Evolutionary conservation across 2,113 vertebrate species (phyloP), one percentile per base, ranked within the genome.

Genomic region (Trichomycterus rosablanca): DNA sequence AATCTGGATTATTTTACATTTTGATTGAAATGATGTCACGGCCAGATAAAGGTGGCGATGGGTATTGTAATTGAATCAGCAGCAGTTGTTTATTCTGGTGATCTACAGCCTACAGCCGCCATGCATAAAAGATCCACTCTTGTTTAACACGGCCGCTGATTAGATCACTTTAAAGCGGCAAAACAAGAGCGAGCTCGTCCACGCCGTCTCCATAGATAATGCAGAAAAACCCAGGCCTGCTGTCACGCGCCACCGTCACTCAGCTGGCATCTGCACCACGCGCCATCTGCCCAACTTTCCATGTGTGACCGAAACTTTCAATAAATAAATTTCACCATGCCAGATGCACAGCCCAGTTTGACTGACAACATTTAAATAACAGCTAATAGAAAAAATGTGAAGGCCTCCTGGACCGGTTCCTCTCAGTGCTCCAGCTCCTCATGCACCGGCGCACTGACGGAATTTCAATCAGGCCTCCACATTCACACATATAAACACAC

Each of bases 1-100:
- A 89, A 90, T 90, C 91, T 94, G 92, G 92, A 94, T 97, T 97
- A 94, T 97, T 97, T 95, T 95, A 95, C 95, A 97, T 97, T 97
- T 97, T 97, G 94, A 97, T 98, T 93, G 94, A 97, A 97, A 93
- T 92, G 95, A 97, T 97, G 93, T 93, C 92, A 91, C 73, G 51
- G 68, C 78, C 88, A 92, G 94, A 97, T 97, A 95, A 94, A 93
- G 92, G 89, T 84, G 73, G 80, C 86, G 86, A 86, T 82, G 85
- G 71, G 80, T 89, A 80, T 86, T 91, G 94, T 94, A 93, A 97
- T 92, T 93, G 94, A 93, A 95, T 93, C 89, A 91, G 91, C 78
- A 81, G 20, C 74, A 88, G 90, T 89, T 94, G 93, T 95, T 96
- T 94, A 93, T 93, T 93, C 88, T 87, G 66, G 86, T 90, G 90